A percentile compares a stretch with the other conserved stretches of the same genome.
Conservation (phyloP, 1,140 invertebrate species). For the Achatina immaculata region DNA sequence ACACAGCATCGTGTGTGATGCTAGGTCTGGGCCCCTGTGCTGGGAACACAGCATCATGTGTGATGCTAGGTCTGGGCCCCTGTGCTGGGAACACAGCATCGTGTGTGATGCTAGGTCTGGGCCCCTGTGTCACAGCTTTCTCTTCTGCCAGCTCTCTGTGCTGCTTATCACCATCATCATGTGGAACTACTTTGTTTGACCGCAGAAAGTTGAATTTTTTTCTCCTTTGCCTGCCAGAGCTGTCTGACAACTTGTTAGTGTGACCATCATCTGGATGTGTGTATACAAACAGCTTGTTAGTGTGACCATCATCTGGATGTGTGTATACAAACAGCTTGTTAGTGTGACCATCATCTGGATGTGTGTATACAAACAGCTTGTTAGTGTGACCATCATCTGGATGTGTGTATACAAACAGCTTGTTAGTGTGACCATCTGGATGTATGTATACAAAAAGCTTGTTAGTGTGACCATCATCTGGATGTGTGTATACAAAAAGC, state of each 20-base stretch:
- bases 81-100: neutral
- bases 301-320: neutral
- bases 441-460: no score
- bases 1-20: no score
- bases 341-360: neutral
- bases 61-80: neutral
- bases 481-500: no score
- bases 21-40: no score
- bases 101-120: neutral
- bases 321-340: no score
- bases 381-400: no score
- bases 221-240: neutral
- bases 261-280: neutral
- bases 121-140: neutral
- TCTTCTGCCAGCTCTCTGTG: neutral
- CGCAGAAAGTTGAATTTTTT: constrained; percentile 24
- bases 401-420: no score
- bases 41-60: constrained; percentile 4
- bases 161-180: neutral
- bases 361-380: no score
- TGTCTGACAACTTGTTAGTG: neutral
- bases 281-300: neutral
- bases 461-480: no score
- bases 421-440: no score
- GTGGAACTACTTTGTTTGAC: constrained; percentile 19